phyloP scores from a whole-genome alignment of 1,140 invertebrate species.

The Pseudomyrmex sp. region DNA sequence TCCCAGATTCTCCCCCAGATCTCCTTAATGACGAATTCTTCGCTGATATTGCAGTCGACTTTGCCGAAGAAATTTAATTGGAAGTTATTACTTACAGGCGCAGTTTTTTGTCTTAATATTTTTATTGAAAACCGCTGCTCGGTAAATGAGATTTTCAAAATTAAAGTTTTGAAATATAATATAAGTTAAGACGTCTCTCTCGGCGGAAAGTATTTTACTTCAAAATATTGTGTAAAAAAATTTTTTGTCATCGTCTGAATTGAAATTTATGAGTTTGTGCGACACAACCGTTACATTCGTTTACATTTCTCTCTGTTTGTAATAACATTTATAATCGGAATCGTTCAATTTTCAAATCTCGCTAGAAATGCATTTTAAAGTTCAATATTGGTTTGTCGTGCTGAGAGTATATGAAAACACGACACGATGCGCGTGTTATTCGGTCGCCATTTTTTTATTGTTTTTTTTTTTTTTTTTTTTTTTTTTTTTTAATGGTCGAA shows the following conservation, averaged over 20 bases:
- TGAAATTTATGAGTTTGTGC: neutral
- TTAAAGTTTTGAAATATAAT: neutral
- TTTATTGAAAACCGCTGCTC: neutral
- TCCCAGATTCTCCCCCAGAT: neutral
- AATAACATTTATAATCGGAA: neutral
- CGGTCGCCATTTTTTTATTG: constrained; percentile 21
- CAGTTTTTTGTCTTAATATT: neutral
- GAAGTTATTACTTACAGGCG: neutral
- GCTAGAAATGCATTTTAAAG: constrained; percentile 27
- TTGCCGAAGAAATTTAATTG: constrained; percentile 14
- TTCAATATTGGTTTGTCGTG: constrained; percentile 24
- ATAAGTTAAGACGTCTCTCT: neutral
- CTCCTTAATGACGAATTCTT: constrained; percentile 33
- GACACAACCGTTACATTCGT: too few species aligned
- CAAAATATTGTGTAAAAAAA: too few species aligned
- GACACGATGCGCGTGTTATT: neutral
- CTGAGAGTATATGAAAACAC: neutral
- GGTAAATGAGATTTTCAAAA: neutral
- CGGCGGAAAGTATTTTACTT: too few species aligned
- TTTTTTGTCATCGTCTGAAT: too few species aligned
- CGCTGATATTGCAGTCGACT: neutral
- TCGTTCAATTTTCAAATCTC: constrained; percentile 15
- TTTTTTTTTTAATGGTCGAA: constrained; percentile 41
- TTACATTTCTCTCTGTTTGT: too few species aligned
- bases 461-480: constrained; percentile 37